A percentile compares a stretch with the other conserved stretches of the same genome.
Evolutionary conservation across 2,888 invertebrate genomes (phyloP).

Genomic region (Eretmocerus hayati): DNA sequence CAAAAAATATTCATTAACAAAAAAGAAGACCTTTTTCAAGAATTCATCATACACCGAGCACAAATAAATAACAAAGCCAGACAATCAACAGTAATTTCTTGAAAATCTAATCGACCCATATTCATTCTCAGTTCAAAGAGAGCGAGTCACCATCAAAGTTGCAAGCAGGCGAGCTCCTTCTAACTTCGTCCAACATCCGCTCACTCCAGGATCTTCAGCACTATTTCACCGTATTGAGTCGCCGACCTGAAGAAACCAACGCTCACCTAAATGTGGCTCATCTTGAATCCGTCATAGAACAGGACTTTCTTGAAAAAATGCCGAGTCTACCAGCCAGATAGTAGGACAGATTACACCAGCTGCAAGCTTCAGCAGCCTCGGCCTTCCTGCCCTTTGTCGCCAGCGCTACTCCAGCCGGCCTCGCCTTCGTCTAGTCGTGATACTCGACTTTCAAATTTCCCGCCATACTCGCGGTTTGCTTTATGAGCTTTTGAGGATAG

Average conservation of each 20-base stretch:
- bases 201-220: slow-evolving; percentile 70
- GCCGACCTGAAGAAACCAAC: slow-evolving; percentile 36
- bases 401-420: slow-evolving; percentile 2
- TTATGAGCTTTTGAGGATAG: no score
- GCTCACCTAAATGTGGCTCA: slow-evolving; percentile 49
- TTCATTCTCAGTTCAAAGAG: slow-evolving; percentile 41
- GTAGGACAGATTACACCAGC: no score
- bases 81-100: no score
- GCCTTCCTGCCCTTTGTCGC: no score
- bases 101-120: no score
- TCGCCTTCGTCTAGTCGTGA: slow-evolving; percentile 25
- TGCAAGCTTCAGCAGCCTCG: no score
- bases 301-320: slow-evolving; percentile 69
- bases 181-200: slow-evolving; percentile 59
- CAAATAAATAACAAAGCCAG: no score
- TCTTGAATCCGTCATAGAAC: slow-evolving; percentile 65
- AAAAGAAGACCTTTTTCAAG: no score
- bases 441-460: no score
- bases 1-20: no score
- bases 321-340: slow-evolving; percentile 45
- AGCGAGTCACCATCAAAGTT: slow-evolving; percentile 41
- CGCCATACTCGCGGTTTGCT: no score
- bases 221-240: slow-evolving; percentile 69
- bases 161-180: slow-evolving; percentile 57
- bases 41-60: no score